Base-by-base conservation (phyloP, 1,140 invertebrate species). In the Chymomyza costata region DNA sequence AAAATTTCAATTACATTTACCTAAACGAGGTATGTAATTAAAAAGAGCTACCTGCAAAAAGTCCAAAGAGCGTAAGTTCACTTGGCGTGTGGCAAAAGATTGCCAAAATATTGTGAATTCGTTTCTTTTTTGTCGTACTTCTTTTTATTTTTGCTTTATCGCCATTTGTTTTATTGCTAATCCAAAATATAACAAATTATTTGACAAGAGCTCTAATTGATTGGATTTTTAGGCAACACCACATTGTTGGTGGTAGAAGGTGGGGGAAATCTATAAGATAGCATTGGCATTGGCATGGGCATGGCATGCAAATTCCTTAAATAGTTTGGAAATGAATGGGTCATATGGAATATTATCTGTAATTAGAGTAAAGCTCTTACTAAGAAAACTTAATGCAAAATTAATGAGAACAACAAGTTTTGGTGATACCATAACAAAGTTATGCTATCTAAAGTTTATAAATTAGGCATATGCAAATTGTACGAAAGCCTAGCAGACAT, bases 121-220 rank as follows among this genome's bases (percentile, higher is more conserved):
- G 6, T 39, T 17, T 28, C 11, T 34, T 15, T 43, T 19, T 41
- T 18, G 6, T 51, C 18, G 7, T 32, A 14, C n/a, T 8, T 1
- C 38, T 48, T 28, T 16, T 50, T 30, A 11, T 17, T 49, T 28
- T 39, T 39, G 19, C 35, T 21, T 7, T 47, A 39, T 51, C 51
- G 34, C 55, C 45, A 14, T 25, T 59, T 38, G 58, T 32, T 48
- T 55, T 54, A 46, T 35, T 61, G 43, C 47, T 80, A 80, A 80
- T 80, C 73, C 73, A 68, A 68, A 73, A 62, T 58, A 58, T 50
- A 80, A 80, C 67, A 80, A 65, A 60, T 47, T 50, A 68, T 58
- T 73, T 80, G 73, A 80, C 73, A 80, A 73, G 73, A 51, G 18
- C 21, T 47, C 45, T 80, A 80, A 80, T 80, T 80, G 73, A 80